Percentiles rank a stretch among this genome's conserved stretches.
These are phyloP conservation scores for Belgica antarctica DNA, from an alignment of 2,888 invertebrate genomes.

Conservation along the genomic window DNA sequence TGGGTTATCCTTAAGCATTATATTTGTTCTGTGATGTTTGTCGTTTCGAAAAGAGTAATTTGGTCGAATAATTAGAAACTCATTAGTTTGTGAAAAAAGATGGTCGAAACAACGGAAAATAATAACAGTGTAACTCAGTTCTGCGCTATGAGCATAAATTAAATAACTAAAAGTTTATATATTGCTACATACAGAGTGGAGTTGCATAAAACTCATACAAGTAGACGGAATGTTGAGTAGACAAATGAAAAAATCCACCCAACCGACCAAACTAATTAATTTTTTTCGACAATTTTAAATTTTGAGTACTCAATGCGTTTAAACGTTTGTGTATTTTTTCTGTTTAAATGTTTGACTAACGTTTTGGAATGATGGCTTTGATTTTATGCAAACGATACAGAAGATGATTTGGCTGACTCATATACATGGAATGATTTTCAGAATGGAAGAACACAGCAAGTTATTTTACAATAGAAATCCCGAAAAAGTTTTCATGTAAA, in stretches of 20 bases:
- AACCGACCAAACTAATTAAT: conserved; percentile 35
- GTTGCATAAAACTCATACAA: conserved; percentile 39
- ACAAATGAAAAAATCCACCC: conserved; percentile 14
- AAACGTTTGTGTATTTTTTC: no score
- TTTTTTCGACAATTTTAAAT: no score
- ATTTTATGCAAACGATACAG: no score
- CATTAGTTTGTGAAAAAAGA: neutral
- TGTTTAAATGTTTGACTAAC: no score
- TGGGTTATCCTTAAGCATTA: conserved; percentile 1
- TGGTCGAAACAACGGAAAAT: neutral
- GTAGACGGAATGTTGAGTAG: conserved; percentile 10
- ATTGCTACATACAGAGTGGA: conserved; percentile 12
- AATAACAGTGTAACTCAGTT: conserved; percentile 35
- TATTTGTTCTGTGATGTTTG: neutral
- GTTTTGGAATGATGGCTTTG: no score
- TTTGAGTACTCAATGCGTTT: no score
- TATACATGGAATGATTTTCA: no score
- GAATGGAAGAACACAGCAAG: no score
- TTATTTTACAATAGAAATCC: no score
- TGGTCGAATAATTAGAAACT: conserved; percentile 27
- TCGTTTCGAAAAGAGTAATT: neutral
- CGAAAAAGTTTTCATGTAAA: conserved; percentile 13
- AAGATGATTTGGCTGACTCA: no score
- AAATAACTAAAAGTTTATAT: conserved; percentile 24
- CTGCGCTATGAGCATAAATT: conserved; percentile 40